These are phyloP conservation scores for Himalopsyche kuldschensis DNA, from an alignment of 2,888 invertebrate genomes.

Conservation along the genomic window DNA sequence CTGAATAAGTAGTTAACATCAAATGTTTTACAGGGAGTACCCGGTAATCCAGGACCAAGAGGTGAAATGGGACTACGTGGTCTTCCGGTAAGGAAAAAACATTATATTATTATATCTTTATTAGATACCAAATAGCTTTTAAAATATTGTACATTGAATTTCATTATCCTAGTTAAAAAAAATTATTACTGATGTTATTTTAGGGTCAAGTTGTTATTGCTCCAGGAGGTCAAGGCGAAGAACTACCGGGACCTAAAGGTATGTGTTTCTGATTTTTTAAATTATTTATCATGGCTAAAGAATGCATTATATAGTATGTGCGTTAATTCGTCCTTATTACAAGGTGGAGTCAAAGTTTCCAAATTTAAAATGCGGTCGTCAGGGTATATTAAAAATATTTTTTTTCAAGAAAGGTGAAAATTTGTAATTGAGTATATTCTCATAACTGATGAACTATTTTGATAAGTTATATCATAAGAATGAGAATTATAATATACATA, in stretches of 20 bases:
- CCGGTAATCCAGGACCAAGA: conserved; percentile 49
- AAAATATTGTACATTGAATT: not conserved
- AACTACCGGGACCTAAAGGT: conserved; percentile 45
- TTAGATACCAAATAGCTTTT: not conserved
- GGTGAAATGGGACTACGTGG: conserved; percentile 54
- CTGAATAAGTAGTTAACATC: no score
- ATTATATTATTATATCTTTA: not conserved
- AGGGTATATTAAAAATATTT: no score
- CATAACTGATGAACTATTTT: no score
- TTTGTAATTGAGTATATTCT: no score
- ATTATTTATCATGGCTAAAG: no score
- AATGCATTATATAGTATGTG: no score
- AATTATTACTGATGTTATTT: not conserved
- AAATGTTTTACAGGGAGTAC: conserved; percentile 41
- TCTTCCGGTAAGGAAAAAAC: conserved; percentile 41
- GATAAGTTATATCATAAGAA: no score
- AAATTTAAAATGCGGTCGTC: no score
- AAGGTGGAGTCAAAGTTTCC: no score
- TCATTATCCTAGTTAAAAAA: not conserved
- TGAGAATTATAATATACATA: no score
- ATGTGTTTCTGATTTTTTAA: not conserved
- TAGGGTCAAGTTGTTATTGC: conserved; percentile 46
- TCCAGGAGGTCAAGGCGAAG: conserved; percentile 41
- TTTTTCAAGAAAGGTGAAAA: no score
- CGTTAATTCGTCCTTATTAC: no score